Conservation (phyloP, 2,888 invertebrate genomes). For the Aromia moschata region DNA sequence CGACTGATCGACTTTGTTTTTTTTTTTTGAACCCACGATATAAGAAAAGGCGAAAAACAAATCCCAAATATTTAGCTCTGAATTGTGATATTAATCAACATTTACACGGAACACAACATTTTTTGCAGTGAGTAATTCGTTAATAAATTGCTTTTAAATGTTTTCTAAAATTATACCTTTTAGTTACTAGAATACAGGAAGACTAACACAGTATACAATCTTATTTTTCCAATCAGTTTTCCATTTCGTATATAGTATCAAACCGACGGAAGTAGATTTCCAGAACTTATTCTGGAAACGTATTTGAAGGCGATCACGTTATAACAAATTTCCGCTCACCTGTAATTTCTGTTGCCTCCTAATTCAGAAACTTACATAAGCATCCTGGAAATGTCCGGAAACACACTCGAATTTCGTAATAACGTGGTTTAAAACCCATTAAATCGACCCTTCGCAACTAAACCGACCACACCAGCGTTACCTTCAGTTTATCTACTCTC, state of each 20-base stretch:
- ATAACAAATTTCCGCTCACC: not conserved
- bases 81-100: too few relatives aligned
- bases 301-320: not conserved
- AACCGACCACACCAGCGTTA: not conserved
- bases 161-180: not conserved
- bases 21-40: too few relatives aligned
- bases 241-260: not conserved
- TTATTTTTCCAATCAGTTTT: not conserved
- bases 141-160: not conserved
- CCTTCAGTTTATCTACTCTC: constrained; percentile 19
- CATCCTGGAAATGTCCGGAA: constrained; percentile 14
- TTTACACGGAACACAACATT: too few relatives aligned
- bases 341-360: constrained; percentile 8
- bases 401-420: constrained; percentile 21
- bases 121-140: too few relatives aligned
- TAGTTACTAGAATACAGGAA: not conserved
- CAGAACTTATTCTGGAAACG: not conserved
- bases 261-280: too few relatives aligned
- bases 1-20: too few relatives aligned
- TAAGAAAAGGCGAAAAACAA: too few relatives aligned
- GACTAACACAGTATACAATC: not conserved
- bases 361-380: constrained; percentile 9
- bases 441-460: constrained; percentile 11
- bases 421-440: constrained; percentile 21
- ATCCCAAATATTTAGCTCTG: too few relatives aligned